Conservation (phyloP, 1,140 invertebrate species). For the Harpegnathos saltator region DNA sequence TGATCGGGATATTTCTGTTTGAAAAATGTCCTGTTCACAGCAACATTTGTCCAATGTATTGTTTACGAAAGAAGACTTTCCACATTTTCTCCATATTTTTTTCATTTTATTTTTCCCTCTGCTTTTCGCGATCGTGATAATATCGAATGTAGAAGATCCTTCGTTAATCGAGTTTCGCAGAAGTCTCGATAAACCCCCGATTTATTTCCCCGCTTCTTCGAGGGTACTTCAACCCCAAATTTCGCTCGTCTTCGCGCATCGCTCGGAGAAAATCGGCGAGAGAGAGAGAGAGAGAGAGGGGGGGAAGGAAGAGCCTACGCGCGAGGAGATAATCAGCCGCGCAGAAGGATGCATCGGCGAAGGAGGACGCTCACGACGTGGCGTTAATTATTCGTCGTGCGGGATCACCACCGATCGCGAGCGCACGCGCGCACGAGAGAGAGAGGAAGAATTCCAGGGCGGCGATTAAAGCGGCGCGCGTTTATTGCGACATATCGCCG, state of each 20-base stretch:
- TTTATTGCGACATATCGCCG: constrained; percentile 65
- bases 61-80: neutral
- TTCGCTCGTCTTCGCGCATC: neutral
- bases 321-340: neutral
- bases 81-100: too few relatives aligned
- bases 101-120: neutral
- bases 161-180: neutral
- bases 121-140: constrained; percentile 2
- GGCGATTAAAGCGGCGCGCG: constrained; percentile 61
- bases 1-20: too few relatives aligned
- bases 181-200: neutral
- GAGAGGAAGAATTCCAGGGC: constrained; percentile 42
- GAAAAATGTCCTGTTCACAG: neutral
- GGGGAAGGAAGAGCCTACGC: neutral
- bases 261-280: too few relatives aligned
- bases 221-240: neutral
- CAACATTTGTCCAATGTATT: neutral
- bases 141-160: neutral
- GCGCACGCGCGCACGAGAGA: too few relatives aligned
- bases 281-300: neutral
- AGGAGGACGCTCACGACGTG: constrained; percentile 9
- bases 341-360: neutral
- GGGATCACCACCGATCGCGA: constrained; percentile 16
- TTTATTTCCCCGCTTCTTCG: neutral
- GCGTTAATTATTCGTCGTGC: constrained; percentile 65